Evolutionary conservation across 2,888 invertebrate species (phyloP).

Genomic region (Sarcophaga subvicina): DNA sequence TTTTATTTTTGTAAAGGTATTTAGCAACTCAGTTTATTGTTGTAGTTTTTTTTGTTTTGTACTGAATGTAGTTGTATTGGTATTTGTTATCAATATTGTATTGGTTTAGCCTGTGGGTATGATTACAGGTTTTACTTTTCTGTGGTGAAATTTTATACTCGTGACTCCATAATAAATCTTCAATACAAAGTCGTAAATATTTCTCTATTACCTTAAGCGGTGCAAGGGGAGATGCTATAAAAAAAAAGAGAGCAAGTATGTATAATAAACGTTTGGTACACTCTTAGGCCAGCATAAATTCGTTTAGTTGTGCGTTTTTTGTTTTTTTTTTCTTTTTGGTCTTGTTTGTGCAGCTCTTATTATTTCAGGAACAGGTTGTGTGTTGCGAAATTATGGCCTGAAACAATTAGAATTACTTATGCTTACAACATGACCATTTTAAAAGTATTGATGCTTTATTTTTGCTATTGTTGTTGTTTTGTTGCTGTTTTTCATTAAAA

Average conservation of each 20-base stretch:
- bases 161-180: slow-evolving; percentile 43
- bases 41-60: too few species aligned
- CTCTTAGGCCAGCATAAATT: slow-evolving; percentile 24
- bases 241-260: slow-evolving; percentile 26
- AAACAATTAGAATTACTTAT: slow-evolving; percentile 57
- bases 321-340: background rate
- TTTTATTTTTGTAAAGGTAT: background rate
- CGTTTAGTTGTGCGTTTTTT: background rate
- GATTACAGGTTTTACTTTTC: slow-evolving; percentile 61
- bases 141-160: slow-evolving; percentile 44
- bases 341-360: background rate
- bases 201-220: background rate
- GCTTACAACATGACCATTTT: slow-evolving; percentile 41
- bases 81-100: slow-evolving; percentile 51
- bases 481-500: background rate
- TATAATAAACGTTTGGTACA: background rate
- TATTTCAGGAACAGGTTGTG: slow-evolving; percentile 47
- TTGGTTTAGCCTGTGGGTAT: slow-evolving; percentile 62
- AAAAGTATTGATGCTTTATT: background rate
- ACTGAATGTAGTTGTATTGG: background rate
- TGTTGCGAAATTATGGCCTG: slow-evolving; percentile 45
- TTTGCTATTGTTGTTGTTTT: background rate
- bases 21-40: background rate
- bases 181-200: slow-evolving; percentile 3
- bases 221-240: background rate